These are phyloP conservation scores for Tauraco erythrolophus DNA, from an alignment of 2,113 vertebrate genomes.

Conservation along the genomic window DNA sequence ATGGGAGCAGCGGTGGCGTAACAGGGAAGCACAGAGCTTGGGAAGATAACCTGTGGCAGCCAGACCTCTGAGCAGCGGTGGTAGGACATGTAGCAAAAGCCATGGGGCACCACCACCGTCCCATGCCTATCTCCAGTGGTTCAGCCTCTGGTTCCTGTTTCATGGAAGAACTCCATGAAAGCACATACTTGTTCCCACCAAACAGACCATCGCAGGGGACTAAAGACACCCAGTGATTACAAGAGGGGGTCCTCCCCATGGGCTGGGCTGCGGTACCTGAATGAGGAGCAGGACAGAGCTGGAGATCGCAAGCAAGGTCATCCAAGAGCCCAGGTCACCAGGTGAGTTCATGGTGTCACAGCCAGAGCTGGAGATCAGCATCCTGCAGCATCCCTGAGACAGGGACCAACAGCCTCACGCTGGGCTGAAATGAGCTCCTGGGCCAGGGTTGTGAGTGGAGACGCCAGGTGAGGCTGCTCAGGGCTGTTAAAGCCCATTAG, in stretches of 20 bases:
- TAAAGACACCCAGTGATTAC: neutral
- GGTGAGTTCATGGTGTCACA: fast-evolving
- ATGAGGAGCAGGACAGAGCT: neutral
- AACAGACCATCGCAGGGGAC: neutral
- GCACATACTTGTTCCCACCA: neutral
- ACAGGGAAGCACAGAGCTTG: neutral
- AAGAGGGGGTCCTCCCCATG: fast-evolving
- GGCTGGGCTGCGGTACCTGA: neutral
- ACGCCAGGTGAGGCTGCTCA: neutral
- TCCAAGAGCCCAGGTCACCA: neutral
- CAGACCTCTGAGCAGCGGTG: fast-evolving
- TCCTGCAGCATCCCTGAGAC: neutral
- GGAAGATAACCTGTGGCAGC: neutral
- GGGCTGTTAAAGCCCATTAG: neutral
- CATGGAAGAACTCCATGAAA: neutral
- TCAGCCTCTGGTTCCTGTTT: neutral
- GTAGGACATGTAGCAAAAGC: fast-evolving
- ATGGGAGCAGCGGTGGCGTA: neutral
- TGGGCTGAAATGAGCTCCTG: neutral
- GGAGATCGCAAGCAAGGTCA: neutral
- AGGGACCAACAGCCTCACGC: fast-evolving
- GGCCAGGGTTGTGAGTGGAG: neutral
- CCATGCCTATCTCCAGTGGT: fast-evolving
- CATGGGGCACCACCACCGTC: neutral
- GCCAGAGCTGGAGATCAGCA: neutral